These are phyloP conservation scores for Laupala kohalensis DNA, from an alignment of 1,140 invertebrate species.

Conservation along the genomic window DNA sequence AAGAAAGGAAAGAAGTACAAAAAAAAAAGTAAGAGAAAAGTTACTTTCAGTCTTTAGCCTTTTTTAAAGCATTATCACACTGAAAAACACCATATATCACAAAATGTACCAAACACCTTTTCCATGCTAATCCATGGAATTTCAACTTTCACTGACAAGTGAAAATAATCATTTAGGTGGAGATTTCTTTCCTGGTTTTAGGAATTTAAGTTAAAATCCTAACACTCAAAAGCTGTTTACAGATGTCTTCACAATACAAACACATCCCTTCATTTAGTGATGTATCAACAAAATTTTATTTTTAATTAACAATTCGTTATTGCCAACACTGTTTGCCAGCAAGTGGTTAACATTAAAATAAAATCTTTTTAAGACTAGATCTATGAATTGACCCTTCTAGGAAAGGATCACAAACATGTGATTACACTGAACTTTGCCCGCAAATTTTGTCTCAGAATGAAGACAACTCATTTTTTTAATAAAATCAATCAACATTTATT, in stretches of 20 bases:
- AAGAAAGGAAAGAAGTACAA: background rate
- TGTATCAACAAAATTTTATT: background rate
- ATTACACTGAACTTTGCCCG: no score
- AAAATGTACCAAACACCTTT: background rate
- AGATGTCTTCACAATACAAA: background rate
- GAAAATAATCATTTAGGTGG: background rate
- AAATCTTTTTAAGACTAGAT: background rate
- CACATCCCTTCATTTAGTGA: background rate
- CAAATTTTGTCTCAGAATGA: no score
- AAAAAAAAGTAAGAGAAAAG: background rate
- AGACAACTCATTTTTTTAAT: background rate
- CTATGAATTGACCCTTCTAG: background rate
- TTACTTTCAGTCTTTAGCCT: background rate
- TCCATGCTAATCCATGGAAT: background rate
- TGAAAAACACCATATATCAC: background rate
- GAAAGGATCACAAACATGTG: no score
- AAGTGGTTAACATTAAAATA: background rate
- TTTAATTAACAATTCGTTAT: background rate
- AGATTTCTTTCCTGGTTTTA: background rate
- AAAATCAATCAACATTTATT: background rate
- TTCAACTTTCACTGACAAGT: background rate
- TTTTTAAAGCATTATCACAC: background rate
- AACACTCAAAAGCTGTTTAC: no score
- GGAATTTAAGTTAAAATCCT: background rate
- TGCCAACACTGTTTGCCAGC: background rate